These are phyloP conservation scores for Nymphalis polychloros DNA, from an alignment of 2,888 invertebrate species.

Conservation along the genomic window DNA sequence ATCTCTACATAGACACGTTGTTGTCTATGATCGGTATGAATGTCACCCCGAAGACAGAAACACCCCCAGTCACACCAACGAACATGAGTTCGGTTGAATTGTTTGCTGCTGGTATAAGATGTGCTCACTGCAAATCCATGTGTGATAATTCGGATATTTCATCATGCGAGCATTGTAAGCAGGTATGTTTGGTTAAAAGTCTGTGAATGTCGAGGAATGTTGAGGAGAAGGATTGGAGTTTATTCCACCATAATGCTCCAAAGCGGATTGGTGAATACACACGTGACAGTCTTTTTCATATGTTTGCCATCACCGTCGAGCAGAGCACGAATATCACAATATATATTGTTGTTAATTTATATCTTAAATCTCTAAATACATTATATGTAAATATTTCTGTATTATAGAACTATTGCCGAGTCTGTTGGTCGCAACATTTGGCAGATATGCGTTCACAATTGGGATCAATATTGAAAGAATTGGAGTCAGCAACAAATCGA, in stretches of 20 bases:
- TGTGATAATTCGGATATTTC: slow-evolving; percentile 60
- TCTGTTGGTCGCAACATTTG: slow-evolving; percentile 83
- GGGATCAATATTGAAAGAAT: slow-evolving; percentile 77
- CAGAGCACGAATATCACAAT: no score
- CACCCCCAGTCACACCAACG: slow-evolving; percentile 50
- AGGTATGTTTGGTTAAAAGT: slow-evolving; percentile 63
- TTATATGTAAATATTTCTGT: slow-evolving; percentile 14
- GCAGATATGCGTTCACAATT: slow-evolving; percentile 82
- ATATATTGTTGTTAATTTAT: no score
- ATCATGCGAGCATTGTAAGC: slow-evolving; percentile 82
- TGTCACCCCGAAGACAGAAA: slow-evolving; percentile 38
- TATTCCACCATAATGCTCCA: no score
- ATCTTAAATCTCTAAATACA: no score
- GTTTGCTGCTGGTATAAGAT: slow-evolving; percentile 60
- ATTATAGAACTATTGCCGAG: slow-evolving; percentile 81
- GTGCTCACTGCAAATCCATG: slow-evolving; percentile 60
- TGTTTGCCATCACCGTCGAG: no score
- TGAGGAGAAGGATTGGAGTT: no score
- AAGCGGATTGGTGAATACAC: no score
- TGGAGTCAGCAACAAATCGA: slow-evolving; percentile 75
- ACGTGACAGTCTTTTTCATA: no score
- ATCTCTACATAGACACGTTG: slow-evolving; percentile 85
- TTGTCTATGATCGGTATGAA: slow-evolving; percentile 73
- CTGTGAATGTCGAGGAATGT: no score
- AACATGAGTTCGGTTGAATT: slow-evolving; percentile 59